Evolutionary conservation across 2,888 invertebrate genomes (phyloP), one percentile per base, ranked within the genome.

Genomic region (Tetragonula carbonaria): DNA sequence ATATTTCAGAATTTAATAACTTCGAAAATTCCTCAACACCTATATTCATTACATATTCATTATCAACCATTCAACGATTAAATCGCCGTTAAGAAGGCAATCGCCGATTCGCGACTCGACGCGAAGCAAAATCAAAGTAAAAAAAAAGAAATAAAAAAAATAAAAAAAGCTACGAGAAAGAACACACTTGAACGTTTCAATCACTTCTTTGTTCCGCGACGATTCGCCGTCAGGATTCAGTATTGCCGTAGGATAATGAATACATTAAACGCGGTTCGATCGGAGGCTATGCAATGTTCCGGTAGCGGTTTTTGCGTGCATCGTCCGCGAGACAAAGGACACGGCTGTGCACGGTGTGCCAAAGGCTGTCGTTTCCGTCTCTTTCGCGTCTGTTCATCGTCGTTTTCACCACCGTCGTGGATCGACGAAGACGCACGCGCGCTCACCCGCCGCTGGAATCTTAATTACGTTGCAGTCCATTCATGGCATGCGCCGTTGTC

Each of bases 381-480:
- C 55, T 11, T 70, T 28, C 23, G 13, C 38, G 6, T 63, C 80
- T 66, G 53, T 33, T 50, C 18, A 57, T 67, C 72, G 51, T 59
- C 55, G 55, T 72, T 75, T 62, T 74, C 23, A 21, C 51, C n/a
- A n/a, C 51, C n/a, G 14, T 16, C 8, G 28, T 45, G 8, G 28
- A 77, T 71, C 73, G 82, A 75, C 80, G 77, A 74, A 82, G 85
- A 76, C 74, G 53, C 78, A 75, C 82, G 80, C 68, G 79, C 68
- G 63, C 62, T 80, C 81, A 80, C 57, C 70, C 74, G 73, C 45
- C 78, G n/a, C 76, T 85, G 91, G 92, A 93, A 93, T 92, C 91
- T 91, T 92, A 93, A 93, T 93, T 90, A 90, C 89, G 84, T 91
- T 87, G 89, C 87, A 84, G 90, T 84, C 88, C 89, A 92, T 92